A percentile compares a stretch with the other conserved stretches of the same genome.
Conservation (phyloP, 2,888 invertebrate species). For the Odiellus spinosus region DNA sequence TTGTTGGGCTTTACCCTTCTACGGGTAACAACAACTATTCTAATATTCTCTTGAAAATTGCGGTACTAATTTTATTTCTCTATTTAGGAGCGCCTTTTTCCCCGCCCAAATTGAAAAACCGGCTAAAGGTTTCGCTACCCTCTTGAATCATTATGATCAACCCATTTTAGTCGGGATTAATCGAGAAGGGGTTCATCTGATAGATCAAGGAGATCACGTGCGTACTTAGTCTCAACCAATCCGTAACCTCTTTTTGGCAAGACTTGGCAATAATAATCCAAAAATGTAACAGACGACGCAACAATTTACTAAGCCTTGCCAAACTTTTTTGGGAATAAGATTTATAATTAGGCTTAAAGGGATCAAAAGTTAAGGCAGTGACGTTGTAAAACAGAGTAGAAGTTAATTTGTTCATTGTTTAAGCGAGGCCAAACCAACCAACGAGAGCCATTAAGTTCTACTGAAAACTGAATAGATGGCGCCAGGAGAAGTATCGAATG, state of each 20-base stretch:
- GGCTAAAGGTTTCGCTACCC: constrained; percentile 61
- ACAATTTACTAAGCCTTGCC: neutral
- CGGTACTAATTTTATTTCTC: constrained; percentile 1
- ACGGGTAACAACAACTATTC: constrained; percentile 45
- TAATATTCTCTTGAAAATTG: too few relatives aligned
- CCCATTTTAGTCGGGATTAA: constrained; percentile 80
- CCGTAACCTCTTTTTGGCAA: too few relatives aligned
- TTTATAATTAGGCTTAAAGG: too few relatives aligned
- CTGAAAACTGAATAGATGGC: too few relatives aligned
- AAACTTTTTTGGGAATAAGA: neutral
- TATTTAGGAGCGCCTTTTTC: constrained; percentile 71
- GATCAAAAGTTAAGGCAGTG: too few relatives aligned
- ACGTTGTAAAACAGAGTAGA: too few relatives aligned
- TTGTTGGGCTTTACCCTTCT: constrained; percentile 75
- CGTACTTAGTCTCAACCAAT: constrained; percentile 29
- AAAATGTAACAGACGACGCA: neutral
- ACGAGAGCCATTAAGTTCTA: too few relatives aligned
- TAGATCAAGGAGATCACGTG: constrained; percentile 68
- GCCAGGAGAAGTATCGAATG: too few relatives aligned
- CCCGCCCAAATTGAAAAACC: constrained; percentile 89
- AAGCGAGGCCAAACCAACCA: too few relatives aligned
- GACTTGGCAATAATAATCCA: constrained; percentile 1
- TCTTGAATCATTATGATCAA: constrained; percentile 70
- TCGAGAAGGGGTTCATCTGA: constrained; percentile 62
- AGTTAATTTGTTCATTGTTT: too few relatives aligned